These are phyloP conservation scores for Cossypha dichroa DNA, from an alignment of 2,797 vertebrate species.

Conservation along the genomic window DNA sequence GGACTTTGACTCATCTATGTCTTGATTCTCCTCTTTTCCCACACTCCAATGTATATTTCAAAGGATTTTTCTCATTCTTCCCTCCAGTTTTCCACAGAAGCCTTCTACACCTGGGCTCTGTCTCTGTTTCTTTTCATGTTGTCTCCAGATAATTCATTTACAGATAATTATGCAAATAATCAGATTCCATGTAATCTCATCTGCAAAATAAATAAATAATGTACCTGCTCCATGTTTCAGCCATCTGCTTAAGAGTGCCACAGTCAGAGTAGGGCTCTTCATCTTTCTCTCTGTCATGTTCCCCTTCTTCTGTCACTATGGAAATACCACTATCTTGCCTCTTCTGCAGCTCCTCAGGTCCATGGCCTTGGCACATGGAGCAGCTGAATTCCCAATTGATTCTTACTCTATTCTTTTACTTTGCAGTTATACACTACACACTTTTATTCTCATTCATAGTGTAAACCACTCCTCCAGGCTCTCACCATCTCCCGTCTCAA, in stretches of 20 bases:
- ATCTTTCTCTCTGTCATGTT: neutral
- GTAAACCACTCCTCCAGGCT: slow-evolving; percentile 18
- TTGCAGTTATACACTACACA: neutral
- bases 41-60: neutral
- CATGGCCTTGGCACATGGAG: neutral
- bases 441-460: slow-evolving; percentile 1
- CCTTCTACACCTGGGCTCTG: slow-evolving; percentile 14
- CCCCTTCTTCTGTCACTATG: neutral
- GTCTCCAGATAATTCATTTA: slow-evolving; percentile 46
- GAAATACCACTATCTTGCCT: neutral
- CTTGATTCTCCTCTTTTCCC: neutral
- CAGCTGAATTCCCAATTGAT: neutral
- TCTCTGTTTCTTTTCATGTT: slow-evolving; percentile 54
- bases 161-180: slow-evolving; percentile 47
- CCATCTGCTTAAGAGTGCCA: neutral
- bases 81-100: slow-evolving; percentile 2
- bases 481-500: neutral
- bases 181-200: slow-evolving; percentile 40
- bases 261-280: neutral
- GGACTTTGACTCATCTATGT: neutral
- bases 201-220: slow-evolving; percentile 39
- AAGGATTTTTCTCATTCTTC: slow-evolving; percentile 12
- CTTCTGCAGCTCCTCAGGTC: neutral
- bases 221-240: neutral
- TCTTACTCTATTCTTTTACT: neutral